Percentiles rank a stretch among this genome's conserved stretches.
phyloP scores from a whole-genome alignment of 2,797 vertebrate genomes.

The Austrolebias charrua region DNA sequence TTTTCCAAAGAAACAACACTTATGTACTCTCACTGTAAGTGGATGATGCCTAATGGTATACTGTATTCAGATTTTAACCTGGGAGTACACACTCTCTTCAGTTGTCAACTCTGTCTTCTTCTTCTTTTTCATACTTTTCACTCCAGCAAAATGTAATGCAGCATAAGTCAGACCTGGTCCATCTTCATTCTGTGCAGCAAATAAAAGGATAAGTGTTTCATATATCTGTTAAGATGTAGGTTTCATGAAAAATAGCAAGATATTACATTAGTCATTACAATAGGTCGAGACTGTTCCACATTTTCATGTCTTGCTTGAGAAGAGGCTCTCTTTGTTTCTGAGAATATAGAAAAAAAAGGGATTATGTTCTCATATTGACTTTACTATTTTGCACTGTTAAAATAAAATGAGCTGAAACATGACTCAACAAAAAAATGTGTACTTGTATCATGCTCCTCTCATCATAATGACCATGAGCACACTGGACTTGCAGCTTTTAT shows the following conservation, averaged over 20 bases:
- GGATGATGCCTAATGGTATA: not conserved
- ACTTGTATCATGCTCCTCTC: not conserved
- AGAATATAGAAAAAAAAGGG: accelerated
- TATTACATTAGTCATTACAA: not conserved
- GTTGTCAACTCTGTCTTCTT: not conserved
- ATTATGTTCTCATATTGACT: too few relatives aligned
- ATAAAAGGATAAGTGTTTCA: not conserved
- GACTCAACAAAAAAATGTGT: too few relatives aligned
- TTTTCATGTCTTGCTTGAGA: not conserved
- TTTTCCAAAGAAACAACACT: not conserved
- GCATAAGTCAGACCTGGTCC: not conserved
- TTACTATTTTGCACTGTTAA: too few relatives aligned
- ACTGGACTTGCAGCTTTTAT: too few relatives aligned
- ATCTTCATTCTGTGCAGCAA: not conserved
- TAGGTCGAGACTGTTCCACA: not conserved
- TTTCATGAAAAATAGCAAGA: accelerated
- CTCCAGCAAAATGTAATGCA: conserved; percentile 8
- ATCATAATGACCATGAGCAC: too few relatives aligned
- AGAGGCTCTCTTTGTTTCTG: not conserved
- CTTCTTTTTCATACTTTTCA: not conserved
- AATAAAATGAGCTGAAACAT: too few relatives aligned
- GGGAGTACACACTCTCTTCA: not conserved
- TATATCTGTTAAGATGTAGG: accelerated
- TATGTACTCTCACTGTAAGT: not conserved
- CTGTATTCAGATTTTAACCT: conserved; percentile 3